Percentiles rank a stretch among this genome's conserved stretches.
Evolutionary conservation across 2,888 invertebrate species (phyloP).

Genomic region (Xylota segnis): DNA sequence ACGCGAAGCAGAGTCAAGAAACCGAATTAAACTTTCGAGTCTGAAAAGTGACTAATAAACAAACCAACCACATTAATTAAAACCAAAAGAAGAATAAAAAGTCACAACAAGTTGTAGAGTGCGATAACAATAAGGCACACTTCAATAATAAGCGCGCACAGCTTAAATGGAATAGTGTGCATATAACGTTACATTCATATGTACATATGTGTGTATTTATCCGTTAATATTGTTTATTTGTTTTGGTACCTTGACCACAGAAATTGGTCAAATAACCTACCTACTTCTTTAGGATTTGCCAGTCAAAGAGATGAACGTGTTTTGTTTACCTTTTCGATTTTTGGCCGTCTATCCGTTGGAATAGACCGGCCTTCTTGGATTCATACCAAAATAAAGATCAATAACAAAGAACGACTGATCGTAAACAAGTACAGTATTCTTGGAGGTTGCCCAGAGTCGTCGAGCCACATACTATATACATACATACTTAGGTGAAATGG

Average conservation of each 20-base stretch:
- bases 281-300: constrained; percentile 44
- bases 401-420: constrained; percentile 59
- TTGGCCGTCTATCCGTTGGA: constrained; percentile 56
- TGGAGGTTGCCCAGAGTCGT: not conserved
- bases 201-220: constrained; percentile 18
- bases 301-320: constrained; percentile 31
- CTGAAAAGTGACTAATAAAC: constrained; percentile 37
- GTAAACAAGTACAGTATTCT: constrained; percentile 1
- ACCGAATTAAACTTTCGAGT: constrained; percentile 56
- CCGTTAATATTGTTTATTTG: constrained; percentile 44
- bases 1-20: constrained; percentile 45
- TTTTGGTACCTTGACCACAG: constrained; percentile 25
- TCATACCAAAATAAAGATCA: constrained; percentile 29
- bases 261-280: constrained; percentile 62
- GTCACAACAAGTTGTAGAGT: constrained; percentile 45
- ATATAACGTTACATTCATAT: not conserved
- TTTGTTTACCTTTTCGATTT: constrained; percentile 52
- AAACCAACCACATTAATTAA: constrained; percentile 58
- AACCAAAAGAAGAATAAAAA: constrained; percentile 23
- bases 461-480: not conserved
- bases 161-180: constrained; percentile 6
- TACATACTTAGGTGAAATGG: constrained; percentile 10
- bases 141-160: constrained; percentile 32
- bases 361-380: constrained; percentile 45
- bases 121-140: constrained; percentile 63